Evolutionary conservation across 2,888 invertebrate genomes (phyloP), one percentile per base, ranked within the genome.

Genomic region (Anoplius nigerrimus): DNA sequence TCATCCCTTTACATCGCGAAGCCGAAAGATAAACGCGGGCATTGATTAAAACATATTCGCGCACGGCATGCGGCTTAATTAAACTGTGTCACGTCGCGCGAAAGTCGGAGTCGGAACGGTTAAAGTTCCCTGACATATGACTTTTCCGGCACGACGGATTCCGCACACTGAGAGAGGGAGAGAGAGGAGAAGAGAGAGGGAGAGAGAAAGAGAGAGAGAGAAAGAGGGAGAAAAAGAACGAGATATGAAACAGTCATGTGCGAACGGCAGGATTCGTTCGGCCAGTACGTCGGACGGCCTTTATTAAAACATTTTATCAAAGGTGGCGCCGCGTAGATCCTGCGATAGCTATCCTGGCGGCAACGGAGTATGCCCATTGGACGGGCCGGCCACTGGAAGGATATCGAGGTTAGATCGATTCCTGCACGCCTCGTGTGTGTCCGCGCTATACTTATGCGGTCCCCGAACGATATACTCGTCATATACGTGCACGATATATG

Each of bases 251-350:
- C 34, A 34, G 11, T 34, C 48, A 6, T 16, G 13, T 48, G 16
- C 18, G 48, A 48, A 16, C 16, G n/a, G 16, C 18, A 16, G 11
- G 18, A 34, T 34, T 34, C 34, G 8, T 6, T 34, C 11, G 11
- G 34, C 34, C 4, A 34, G 11, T 34, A 34, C 43, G 45, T 11
- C 51, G 56, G 11, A 24, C 43, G 20, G 13, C 59, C 24, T 66
- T 66, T 66, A 55, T 66, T 61, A 55, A 66, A 61, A 61, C 34
- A 16, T 66, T 66, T 48, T 42, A 61, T 66, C 42, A 65, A 55
- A 22, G 20, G 16, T n/a, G 8, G 16, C 8, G 21, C 54, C 18
- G 34, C 46, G 52, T 64, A 64, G 52, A 64, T 64, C 43, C 58
- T 34, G 16, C 57, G 43, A 63, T 57, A 57, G 24, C 24, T n/a